Base-by-base conservation (phyloP, 2,888 invertebrate species). In the Plagodis pulveraria region DNA sequence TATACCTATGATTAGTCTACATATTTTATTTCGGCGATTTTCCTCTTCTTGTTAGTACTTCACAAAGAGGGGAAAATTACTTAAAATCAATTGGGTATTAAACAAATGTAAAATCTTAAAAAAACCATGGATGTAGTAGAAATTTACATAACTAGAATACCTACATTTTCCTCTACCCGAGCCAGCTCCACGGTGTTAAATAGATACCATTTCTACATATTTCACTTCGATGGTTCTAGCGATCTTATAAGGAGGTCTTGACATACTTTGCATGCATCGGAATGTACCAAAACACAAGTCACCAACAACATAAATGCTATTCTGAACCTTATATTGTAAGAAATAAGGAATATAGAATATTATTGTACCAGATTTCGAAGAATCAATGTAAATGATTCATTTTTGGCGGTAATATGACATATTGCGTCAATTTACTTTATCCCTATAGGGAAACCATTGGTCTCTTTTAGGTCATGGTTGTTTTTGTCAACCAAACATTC, bases 201-300 rank as follows among this genome's bases (percentile, higher is more conserved):
- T 22, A 22, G 22, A 22, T 22, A 22, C 5, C 10, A 40, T 40
- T 40, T 40, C 40, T 40, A 40, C 10, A 40, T 10, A 40, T 40
- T 40, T 40, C 10, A 40, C 9, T 40, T 40, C 40, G 5, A 40
- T 40, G 40, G 10, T 40, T 40, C 5, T 10, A 51, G 45, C 56
- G 54, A 43, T 44, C 46, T 41, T 35, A 45, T 46, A 22, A 22
- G 34, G 22, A 62, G 67, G 50, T 63, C 72, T 71, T 73, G 72
- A 72, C 71, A 72, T 41, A 72, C 69, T 65, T 63, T 40, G 33
- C 22, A 35, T 9, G 41, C 51, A 42, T 42, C 35, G 38, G 48
- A 38, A 41, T 47, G 51, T 36, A 46, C 41, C 35, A 12, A 12
- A 35, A 36, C 8, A 40, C 7, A 42, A 44, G 7, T 22, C 11